Percentiles rank a stretch among this genome's conserved stretches.
Conservation (phyloP, 2,888 invertebrate species). For the Crossocerus cetratus region DNA sequence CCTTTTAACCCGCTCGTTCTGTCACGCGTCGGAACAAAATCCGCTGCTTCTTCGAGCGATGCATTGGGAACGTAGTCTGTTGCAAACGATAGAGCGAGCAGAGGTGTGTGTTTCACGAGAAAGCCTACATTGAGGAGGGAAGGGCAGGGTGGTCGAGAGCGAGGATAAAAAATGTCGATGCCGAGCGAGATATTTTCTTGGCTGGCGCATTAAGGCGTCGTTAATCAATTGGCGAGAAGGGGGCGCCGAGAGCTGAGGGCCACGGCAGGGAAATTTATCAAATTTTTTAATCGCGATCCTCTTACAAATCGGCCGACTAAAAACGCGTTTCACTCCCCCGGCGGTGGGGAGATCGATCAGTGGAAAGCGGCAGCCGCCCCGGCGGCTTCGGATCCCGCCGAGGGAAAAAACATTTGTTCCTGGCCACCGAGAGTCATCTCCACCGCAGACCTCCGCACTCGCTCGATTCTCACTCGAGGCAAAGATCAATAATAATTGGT, state of each 20-base stretch:
- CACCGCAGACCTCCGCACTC: neutral
- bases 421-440: neutral
- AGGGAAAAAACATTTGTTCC: constrained; percentile 47
- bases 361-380: constrained; percentile 14
- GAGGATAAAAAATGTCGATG: neutral
- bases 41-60: neutral
- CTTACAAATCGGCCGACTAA: constrained; percentile 15
- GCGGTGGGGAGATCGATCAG: constrained; percentile 43
- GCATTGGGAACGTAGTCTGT: too few species aligned
- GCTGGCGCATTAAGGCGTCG: constrained; percentile 2
- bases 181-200: constrained; percentile 7
- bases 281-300: constrained; percentile 4
- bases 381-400: neutral
- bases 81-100: too few species aligned
- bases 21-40: neutral
- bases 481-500: too few species aligned
- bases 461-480: too few species aligned
- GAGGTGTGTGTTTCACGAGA: too few species aligned
- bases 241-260: neutral
- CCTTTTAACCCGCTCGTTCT: neutral
- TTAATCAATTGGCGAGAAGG: neutral
- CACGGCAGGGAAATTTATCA: constrained; percentile 4
- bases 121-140: too few species aligned
- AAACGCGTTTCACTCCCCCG: constrained; percentile 9
- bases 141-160: neutral